These are phyloP conservation scores for Cephalopachus bancanus DNA, from an alignment of 2,797 vertebrate species.

Conservation along the genomic window DNA sequence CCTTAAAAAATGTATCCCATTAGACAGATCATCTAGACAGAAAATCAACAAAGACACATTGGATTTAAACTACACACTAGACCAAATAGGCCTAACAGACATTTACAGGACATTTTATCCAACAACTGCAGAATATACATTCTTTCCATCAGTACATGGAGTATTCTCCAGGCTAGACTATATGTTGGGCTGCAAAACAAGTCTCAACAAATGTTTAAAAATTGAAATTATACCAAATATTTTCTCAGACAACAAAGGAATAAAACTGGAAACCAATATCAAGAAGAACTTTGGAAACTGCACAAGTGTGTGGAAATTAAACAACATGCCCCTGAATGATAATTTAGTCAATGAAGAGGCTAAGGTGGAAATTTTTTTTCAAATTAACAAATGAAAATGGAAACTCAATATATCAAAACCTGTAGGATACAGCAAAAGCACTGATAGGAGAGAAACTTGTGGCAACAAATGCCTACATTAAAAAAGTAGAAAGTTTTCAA, in stretches of 20 bases:
- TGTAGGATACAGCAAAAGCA: not conserved
- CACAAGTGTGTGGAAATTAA: not conserved
- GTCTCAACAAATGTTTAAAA: not conserved
- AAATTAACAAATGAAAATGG: too few relatives aligned
- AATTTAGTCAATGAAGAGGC: not conserved
- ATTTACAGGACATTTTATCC: not conserved
- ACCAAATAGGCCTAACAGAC: not conserved
- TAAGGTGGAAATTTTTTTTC: not conserved
- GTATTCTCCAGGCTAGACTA: not conserved
- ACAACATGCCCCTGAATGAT: not conserved
- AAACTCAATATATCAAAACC: too few relatives aligned
- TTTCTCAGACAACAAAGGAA: not conserved
- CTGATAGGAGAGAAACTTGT: not conserved
- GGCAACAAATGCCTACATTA: not conserved
- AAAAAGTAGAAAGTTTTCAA: not conserved
- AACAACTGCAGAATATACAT: not conserved
- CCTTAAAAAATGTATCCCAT: not conserved
- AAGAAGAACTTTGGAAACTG: not conserved
- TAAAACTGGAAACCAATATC: not conserved
- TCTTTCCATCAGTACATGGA: not conserved
- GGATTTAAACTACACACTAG: not conserved
- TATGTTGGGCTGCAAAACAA: not conserved
- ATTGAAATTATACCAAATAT: not conserved
- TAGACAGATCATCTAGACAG: not conserved
- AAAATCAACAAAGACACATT: not conserved